Evolutionary conservation across 2,113 vertebrate genomes (phyloP).

Genomic region (Tonatia bakeri): DNA sequence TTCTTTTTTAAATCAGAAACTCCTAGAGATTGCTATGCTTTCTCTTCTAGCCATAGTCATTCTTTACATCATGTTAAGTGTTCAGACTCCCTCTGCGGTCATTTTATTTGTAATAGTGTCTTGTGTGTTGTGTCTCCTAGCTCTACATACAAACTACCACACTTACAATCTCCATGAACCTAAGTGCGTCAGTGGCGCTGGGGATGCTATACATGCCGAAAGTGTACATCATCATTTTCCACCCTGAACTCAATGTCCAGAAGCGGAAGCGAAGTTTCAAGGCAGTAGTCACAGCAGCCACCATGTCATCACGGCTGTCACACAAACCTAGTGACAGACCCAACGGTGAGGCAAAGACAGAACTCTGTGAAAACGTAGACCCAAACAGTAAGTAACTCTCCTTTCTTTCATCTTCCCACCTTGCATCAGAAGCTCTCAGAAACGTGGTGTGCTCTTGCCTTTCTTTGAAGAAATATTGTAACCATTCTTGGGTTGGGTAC

Average conservation of each 20-base stretch:
- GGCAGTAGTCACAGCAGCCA: constrained; percentile 94
- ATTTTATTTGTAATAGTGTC: constrained; percentile 76
- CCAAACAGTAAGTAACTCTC: constrained; percentile 90
- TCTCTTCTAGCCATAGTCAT: background rate
- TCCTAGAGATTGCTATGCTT: background rate
- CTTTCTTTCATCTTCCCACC: background rate
- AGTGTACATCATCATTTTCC: constrained; percentile 99
- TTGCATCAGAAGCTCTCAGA: background rate
- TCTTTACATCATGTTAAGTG: background rate
- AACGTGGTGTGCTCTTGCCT: background rate
- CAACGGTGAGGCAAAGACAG: constrained; percentile 97
- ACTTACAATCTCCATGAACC: constrained; percentile 97
- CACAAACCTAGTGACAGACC: constrained; percentile 96
- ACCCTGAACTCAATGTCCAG: constrained; percentile 97
- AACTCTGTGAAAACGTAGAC: constrained; percentile 94
- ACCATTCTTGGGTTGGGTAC: background rate
- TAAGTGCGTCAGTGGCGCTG: constrained; percentile 96
- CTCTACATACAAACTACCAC: constrained; percentile 98
- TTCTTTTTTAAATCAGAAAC: background rate
- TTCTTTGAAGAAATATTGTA: background rate
- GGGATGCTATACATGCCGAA: constrained; percentile 99
- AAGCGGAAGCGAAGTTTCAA: constrained; percentile 97
- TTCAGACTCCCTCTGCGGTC: background rate
- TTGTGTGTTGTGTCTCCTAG: constrained; percentile 82
- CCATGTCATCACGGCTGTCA: constrained; percentile 94